Base-by-base conservation (phyloP, 2,888 invertebrate species). In the Oscheius sp. region DNA sequence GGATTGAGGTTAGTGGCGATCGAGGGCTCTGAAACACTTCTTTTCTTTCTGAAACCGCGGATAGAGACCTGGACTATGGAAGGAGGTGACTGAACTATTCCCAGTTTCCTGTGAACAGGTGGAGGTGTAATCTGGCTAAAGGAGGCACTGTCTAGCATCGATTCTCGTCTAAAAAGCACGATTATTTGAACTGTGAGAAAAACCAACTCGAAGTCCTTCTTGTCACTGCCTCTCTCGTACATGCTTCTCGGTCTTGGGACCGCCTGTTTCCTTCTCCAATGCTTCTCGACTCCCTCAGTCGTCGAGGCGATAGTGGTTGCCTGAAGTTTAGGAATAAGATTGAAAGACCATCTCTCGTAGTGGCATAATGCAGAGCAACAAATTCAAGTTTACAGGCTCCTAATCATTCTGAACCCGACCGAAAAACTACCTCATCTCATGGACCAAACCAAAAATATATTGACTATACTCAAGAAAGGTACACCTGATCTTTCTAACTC, bases 41-140 rank as follows among this genome's bases (percentile, higher is more conserved):
- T 11, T 9, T 10, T 21, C n/a, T 2, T 29, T 32, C 2, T 47
- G 21, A 42, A 65, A 33, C 10, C 2, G 11, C 2, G 13, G n/a
- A 65, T 32, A 10, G 32, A 48, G 7, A 65, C 65, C 50, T 65
- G 65, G n/a, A 68, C 42, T 21, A 70, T 47, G 10, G 33, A 21
- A 7, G 58, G 59, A 58, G 50, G 59, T 9, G 48, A 59, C 32
- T 66, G 66, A 33, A 47, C 68, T 5, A 74, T 66, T 13, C 66
- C 74, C 13, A 74, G 33, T 58, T 74, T 74, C 33, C 74, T 32
- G 33, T 74, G 74, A 4, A 74, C 57, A 5, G 74, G 74, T 1
- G 74, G 74, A 50, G 74, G 73, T 37, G 73, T 73, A 10, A 73
- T 73, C 53, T 73, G 73, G 33, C 73, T 63, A 55, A 73, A 73